A percentile compares a stretch with the other conserved stretches of the same genome.
Conservation (phyloP, 2,113 vertebrate species). For the Ovis canadensis region DNA sequence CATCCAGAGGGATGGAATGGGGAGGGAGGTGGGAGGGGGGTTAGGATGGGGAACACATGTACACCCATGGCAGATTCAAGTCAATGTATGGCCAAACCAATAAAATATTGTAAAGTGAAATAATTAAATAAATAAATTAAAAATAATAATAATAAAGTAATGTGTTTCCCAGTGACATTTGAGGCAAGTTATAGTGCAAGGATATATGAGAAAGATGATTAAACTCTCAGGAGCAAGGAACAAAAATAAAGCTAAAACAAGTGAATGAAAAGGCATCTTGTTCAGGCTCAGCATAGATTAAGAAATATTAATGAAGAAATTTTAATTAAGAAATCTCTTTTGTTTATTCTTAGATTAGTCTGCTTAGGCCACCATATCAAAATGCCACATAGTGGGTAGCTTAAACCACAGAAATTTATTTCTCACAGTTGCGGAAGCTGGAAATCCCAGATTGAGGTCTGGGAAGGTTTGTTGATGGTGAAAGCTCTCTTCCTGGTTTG, state of each 20-base stretch:
- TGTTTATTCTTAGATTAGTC: not conserved
- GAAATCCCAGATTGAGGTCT: not conserved
- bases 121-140: no score
- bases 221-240: not conserved
- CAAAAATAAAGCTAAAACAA: not conserved
- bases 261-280: not conserved
- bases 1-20: no score
- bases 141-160: not conserved
- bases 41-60: no score
- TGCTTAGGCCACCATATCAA: not conserved
- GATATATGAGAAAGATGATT: not conserved
- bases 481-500: not conserved
- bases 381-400: not conserved
- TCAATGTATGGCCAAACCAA: no score
- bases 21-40: no score
- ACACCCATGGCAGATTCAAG: no score
- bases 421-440: not conserved
- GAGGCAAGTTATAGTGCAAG: not conserved
- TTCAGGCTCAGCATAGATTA: not conserved
- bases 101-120: no score
- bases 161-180: not conserved
- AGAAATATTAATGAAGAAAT: slow-evolving; percentile 16
- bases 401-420: not conserved
- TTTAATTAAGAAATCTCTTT: not conserved
- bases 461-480: not conserved